Conservation (phyloP, 2,888 invertebrate species). For the Xylota sylvarum region DNA sequence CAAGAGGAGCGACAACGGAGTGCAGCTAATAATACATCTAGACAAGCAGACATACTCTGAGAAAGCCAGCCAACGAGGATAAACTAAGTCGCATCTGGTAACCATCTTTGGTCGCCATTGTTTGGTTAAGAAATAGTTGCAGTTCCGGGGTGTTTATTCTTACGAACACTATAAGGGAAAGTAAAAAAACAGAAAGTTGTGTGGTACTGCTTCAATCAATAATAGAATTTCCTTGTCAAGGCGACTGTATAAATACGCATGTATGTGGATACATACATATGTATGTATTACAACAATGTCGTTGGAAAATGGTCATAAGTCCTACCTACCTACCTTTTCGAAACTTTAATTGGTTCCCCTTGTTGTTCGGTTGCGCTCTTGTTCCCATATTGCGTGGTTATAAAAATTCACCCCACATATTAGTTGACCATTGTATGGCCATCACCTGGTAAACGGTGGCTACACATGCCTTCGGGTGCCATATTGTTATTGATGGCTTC, state of each 20-base stretch:
- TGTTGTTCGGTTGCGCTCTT: conserved; percentile 31
- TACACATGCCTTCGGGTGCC: conserved; percentile 66
- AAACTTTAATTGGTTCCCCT: conserved; percentile 60
- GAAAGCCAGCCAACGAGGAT: too few species aligned
- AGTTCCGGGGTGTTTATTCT: too few species aligned
- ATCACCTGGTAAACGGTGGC: conserved; percentile 70
- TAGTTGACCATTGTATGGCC: conserved; percentile 51
- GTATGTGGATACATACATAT: too few species aligned
- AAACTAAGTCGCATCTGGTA: too few species aligned
- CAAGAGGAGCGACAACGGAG: too few species aligned
- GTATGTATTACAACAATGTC: background rate
- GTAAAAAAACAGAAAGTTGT: too few species aligned
- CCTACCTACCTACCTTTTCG: conserved; percentile 33
- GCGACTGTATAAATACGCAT: background rate
- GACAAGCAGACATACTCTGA: too few species aligned
- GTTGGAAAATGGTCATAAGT: background rate
- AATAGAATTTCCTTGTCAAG: background rate
- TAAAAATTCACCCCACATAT: conserved; percentile 53
- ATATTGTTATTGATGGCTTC: conserved; percentile 74
- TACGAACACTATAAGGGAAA: too few species aligned
- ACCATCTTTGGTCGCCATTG: too few species aligned
- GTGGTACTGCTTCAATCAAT: too few species aligned
- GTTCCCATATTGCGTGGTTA: conserved; percentile 39
- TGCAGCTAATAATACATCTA: too few species aligned
- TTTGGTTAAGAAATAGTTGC: too few species aligned